These are phyloP conservation scores for Tragelaphus scriptus DNA, from an alignment of 2,113 vertebrate species.

Conservation along the genomic window DNA sequence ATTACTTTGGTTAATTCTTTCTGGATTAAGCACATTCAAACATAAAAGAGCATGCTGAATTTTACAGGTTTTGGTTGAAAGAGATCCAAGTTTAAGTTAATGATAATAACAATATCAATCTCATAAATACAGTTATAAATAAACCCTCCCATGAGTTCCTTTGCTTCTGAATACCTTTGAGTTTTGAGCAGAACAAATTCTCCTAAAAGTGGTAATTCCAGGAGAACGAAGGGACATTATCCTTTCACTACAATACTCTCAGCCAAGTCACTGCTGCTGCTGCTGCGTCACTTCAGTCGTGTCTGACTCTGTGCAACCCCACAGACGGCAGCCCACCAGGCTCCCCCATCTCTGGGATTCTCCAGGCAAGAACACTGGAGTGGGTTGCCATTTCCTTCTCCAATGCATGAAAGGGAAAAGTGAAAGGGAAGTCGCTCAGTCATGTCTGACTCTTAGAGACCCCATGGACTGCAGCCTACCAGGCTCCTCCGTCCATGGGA, in stretches of 20 bases:
- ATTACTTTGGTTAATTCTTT: not conserved
- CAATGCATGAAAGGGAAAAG: too few relatives aligned
- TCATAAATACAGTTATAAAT: not conserved
- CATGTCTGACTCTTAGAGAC: too few relatives aligned
- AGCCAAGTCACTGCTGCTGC: not conserved
- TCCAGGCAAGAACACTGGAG: too few relatives aligned
- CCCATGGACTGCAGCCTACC: too few relatives aligned
- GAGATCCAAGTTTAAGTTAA: not conserved
- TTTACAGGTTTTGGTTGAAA: not conserved
- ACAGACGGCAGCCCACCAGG: too few relatives aligned
- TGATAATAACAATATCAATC: not conserved
- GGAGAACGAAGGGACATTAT: not conserved
- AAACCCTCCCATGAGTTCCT: not conserved
- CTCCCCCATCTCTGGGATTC: too few relatives aligned
- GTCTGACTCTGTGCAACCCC: too few relatives aligned
- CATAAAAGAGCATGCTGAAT: not conserved
- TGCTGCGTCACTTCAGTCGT: too few relatives aligned
- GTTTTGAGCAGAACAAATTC: not conserved
- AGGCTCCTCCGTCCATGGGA: too few relatives aligned
- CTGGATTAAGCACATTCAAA: not conserved
- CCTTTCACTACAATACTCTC: not conserved
- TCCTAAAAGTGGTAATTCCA: not conserved
- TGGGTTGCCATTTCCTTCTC: too few relatives aligned
- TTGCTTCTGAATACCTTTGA: not conserved
- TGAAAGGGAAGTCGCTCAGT: too few relatives aligned